Evolutionary conservation across 1,140 invertebrate species (phyloP).

Genomic region (Meloidogyne exigua): DNA sequence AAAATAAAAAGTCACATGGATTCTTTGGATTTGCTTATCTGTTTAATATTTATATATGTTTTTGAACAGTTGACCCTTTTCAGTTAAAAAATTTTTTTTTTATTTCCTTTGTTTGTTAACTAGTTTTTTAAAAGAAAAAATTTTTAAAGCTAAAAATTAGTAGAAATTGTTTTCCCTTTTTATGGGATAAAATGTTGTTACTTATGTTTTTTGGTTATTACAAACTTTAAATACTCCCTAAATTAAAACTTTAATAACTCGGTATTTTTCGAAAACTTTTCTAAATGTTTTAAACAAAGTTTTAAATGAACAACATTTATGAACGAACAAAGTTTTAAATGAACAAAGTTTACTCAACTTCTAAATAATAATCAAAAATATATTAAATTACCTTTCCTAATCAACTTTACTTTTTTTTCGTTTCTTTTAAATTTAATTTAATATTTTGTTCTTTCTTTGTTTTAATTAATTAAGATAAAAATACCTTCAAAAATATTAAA

Average conservation of each 20-base stretch:
- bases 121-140: not conserved
- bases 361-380: not conserved
- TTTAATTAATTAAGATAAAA: conserved; percentile 1
- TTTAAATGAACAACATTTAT: too few relatives aligned
- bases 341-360: too few relatives aligned
- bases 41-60: not conserved
- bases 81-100: not conserved
- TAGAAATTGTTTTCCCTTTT: too few relatives aligned
- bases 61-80: not conserved
- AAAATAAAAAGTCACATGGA: not conserved
- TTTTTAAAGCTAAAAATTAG: too few relatives aligned
- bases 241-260: too few relatives aligned
- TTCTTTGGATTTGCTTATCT: not conserved
- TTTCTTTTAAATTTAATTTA: not conserved
- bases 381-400: not conserved
- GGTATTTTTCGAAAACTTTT: too few relatives aligned
- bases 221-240: too few relatives aligned
- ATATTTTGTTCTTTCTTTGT: not conserved
- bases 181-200: too few relatives aligned
- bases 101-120: not conserved
- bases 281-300: too few relatives aligned
- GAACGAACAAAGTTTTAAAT: too few relatives aligned
- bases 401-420: not conserved
- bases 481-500: not conserved
- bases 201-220: too few relatives aligned